Conservation (phyloP, 2,113 vertebrate genomes). For the Pogona vitticeps region DNA sequence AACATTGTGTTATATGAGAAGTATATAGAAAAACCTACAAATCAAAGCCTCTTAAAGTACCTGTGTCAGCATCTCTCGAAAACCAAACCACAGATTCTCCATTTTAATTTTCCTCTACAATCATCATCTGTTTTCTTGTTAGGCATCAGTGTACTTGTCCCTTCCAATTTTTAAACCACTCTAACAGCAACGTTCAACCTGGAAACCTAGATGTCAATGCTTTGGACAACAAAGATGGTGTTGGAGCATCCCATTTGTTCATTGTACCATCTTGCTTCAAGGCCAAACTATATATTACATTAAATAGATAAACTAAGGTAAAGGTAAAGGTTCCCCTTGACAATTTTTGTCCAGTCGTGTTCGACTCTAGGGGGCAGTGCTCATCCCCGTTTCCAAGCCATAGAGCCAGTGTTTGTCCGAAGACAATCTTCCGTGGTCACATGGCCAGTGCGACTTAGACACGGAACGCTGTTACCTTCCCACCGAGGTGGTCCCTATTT, state of each 20-base stretch:
- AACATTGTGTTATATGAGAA: background rate
- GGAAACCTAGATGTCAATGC: background rate
- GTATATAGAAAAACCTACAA: background rate
- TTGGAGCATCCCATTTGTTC: background rate
- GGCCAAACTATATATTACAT: background rate
- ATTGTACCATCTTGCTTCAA: background rate
- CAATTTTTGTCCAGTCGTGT: too few species aligned
- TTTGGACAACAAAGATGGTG: background rate
- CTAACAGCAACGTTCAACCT: constrained; percentile 9
- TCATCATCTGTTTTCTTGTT: background rate
- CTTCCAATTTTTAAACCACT: constrained; percentile 10
- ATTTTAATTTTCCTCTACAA: constrained; percentile 20
- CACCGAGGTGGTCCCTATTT: too few species aligned
- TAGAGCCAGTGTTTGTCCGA: too few species aligned
- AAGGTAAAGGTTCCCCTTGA: too few species aligned
- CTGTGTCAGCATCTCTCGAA: background rate
- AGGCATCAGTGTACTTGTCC: background rate
- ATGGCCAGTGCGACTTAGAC: too few species aligned
- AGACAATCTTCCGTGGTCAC: too few species aligned
- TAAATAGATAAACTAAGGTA: background rate
- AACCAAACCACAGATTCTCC: background rate
- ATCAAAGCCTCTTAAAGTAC: constrained; percentile 10
- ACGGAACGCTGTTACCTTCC: too few species aligned
- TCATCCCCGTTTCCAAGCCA: too few species aligned
- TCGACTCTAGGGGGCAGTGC: too few species aligned